Percentiles rank a stretch among this genome's conserved stretches.
phyloP scores from a whole-genome alignment of 2,797 vertebrate genomes.

The Danio choprae region DNA sequence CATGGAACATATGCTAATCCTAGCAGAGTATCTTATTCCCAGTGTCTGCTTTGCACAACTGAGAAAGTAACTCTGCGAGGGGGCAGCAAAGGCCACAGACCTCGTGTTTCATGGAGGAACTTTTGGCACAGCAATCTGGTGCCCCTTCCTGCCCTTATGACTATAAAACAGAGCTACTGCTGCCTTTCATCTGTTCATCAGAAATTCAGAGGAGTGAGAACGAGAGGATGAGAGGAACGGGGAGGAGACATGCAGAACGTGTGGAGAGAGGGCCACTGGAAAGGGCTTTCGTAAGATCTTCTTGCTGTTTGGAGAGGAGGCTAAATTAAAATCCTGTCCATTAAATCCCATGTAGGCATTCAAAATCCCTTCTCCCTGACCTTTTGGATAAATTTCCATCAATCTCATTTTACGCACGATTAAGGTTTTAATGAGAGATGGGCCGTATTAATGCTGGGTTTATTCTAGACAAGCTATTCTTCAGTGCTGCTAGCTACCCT shows the following conservation, averaged over 20 bases:
- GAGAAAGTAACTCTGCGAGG: slow-evolving; percentile 38
- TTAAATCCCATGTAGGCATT: slow-evolving; percentile 88
- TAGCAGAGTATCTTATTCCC: slow-evolving; percentile 75
- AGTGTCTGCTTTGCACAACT: slow-evolving; percentile 70
- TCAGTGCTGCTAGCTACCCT: slow-evolving; percentile 78
- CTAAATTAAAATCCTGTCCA: slow-evolving; percentile 94
- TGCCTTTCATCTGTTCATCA: slow-evolving; percentile 46
- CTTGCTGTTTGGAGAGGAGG: slow-evolving; percentile 83
- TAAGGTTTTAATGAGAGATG: slow-evolving; percentile 95
- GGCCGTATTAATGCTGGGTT: slow-evolving; percentile 84
- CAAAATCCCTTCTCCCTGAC: slow-evolving; percentile 87
- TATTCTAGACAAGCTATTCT: slow-evolving; percentile 87
- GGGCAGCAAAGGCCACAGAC: slow-evolving; percentile 45
- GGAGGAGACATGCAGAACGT: slow-evolving; percentile 16
- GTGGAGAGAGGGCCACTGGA: slow-evolving; percentile 52
- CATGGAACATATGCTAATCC: slow-evolving; percentile 67
- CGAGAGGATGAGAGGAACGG: slow-evolving; percentile 15
- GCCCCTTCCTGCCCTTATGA: slow-evolving; percentile 54
- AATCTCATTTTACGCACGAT: slow-evolving; percentile 96
- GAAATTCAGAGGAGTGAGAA: slow-evolving; percentile 12
- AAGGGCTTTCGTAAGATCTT: slow-evolving; percentile 80
- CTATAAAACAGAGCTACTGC: slow-evolving; percentile 51
- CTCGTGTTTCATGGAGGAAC: slow-evolving; percentile 55
- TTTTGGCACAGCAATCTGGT: slow-evolving; percentile 42
- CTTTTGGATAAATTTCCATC: slow-evolving; percentile 90